A percentile compares a stretch with the other conserved stretches of the same genome.
Conservation (phyloP, 2,113 vertebrate species). For the Emberiza fucata region DNA sequence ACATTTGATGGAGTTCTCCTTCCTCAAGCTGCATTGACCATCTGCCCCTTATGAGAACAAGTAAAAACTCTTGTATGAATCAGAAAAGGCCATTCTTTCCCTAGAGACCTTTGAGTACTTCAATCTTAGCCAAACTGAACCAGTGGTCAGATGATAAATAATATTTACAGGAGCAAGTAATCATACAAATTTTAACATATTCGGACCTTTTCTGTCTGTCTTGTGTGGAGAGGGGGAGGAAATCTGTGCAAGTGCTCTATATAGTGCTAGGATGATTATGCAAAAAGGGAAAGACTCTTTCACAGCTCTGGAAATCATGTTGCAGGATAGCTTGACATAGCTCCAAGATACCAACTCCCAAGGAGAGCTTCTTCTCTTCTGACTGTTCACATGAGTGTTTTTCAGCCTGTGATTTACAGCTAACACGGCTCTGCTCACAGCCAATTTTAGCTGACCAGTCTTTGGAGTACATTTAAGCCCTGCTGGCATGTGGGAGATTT, state of each 20-base stretch:
- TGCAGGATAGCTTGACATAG: neutral
- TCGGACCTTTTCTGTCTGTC: neutral
- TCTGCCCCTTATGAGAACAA: neutral
- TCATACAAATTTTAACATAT: neutral
- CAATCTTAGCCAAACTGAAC: neutral
- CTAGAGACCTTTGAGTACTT: neutral
- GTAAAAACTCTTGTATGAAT: neutral
- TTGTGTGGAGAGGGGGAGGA: neutral
- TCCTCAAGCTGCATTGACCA: neutral
- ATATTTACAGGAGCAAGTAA: neutral
- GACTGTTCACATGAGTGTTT: neutral
- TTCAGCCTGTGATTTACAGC: neutral
- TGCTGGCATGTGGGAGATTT: neutral
- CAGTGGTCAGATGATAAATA: neutral
- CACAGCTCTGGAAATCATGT: neutral
- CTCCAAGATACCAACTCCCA: neutral
- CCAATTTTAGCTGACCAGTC: neutral
- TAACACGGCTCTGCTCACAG: neutral
- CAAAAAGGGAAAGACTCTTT: neutral
- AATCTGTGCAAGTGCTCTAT: neutral
- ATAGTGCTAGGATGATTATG: neutral
- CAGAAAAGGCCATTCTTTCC: neutral
- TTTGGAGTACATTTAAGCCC: neutral
- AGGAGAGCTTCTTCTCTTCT: neutral
- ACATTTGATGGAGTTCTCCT: neutral